phyloP scores from a whole-genome alignment of 1,140 invertebrate genomes.

The Brachionus calyciflorus region DNA sequence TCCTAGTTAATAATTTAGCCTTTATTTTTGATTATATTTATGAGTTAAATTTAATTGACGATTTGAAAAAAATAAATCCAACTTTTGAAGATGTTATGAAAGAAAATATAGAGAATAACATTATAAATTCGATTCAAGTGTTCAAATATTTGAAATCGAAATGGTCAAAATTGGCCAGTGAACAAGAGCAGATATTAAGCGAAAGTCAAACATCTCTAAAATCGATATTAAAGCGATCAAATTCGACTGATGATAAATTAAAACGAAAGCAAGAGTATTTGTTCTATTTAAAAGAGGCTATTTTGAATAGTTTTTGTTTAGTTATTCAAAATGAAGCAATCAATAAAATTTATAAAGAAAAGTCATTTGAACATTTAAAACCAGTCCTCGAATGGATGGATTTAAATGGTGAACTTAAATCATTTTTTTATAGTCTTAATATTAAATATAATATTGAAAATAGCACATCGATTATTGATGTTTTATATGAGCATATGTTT shows the following conservation, averaged over 20 bases:
- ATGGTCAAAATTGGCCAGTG: background rate
- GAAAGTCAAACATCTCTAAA: background rate
- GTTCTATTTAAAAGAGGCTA: background rate
- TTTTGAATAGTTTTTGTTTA: conserved; percentile 6
- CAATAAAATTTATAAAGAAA: background rate
- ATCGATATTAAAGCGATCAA: background rate
- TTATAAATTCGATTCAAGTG: background rate
- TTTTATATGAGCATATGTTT: conserved; percentile 3
- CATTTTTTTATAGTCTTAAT: background rate
- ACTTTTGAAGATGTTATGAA: conserved; percentile 16
- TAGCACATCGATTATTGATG: background rate
- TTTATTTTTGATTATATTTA: background rate
- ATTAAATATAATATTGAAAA: background rate
- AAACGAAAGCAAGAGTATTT: background rate
- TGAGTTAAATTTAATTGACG: background rate
- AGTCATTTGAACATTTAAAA: background rate
- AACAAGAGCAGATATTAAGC: background rate
- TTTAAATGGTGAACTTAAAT: background rate
- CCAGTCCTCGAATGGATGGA: background rate
- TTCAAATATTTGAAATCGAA: conserved; percentile 17
- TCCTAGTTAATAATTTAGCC: conserved; percentile 17
- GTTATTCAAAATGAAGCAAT: conserved; percentile 8
- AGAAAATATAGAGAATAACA: conserved; percentile 9
- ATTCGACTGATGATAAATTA: background rate
- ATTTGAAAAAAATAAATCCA: background rate